Evolutionary conservation across 2,113 vertebrate genomes (phyloP).

Genomic region (Engystomops pustulosus): DNA sequence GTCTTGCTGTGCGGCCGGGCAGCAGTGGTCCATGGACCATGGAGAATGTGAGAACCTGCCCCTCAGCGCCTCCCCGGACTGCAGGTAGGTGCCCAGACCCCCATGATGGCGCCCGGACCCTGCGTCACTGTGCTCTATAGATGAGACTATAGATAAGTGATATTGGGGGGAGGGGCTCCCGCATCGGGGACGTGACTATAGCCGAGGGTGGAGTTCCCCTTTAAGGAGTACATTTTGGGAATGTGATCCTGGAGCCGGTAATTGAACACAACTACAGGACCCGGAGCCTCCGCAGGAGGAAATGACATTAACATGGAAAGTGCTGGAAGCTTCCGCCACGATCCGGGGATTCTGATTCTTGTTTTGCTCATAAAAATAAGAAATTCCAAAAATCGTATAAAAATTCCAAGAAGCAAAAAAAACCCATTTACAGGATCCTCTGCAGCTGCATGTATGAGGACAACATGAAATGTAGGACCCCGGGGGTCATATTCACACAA

Average conservation of each 20-base stretch:
- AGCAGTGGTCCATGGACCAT: constrained; percentile 83
- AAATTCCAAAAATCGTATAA: not conserved
- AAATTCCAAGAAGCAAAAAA: not conserved
- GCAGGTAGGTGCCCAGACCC: constrained; percentile 76
- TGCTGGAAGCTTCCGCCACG: not conserved
- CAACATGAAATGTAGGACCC: too few species aligned
- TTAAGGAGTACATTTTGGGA: too few species aligned
- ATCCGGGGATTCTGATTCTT: not conserved
- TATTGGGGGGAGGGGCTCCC: too few species aligned
- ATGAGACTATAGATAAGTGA: too few species aligned
- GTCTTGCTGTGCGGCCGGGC: constrained; percentile 85
- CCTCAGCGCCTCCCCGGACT: constrained; percentile 72
- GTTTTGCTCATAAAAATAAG: constrained; percentile 23
- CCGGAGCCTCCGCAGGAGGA: too few species aligned
- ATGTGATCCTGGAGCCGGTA: too few species aligned
- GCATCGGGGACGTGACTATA: too few species aligned
- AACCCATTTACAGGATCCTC: not conserved
- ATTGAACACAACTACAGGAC: too few species aligned
- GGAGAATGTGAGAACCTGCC: constrained; percentile 81
- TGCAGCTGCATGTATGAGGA: not conserved
- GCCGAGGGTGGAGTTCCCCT: too few species aligned
- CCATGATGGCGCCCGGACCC: not conserved
- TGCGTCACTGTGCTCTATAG: too few species aligned
- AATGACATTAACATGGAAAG: not conserved
- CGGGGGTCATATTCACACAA: too few species aligned